These are phyloP conservation scores for Popillia japonica DNA, from an alignment of 1,140 invertebrate species.

Conservation along the genomic window DNA sequence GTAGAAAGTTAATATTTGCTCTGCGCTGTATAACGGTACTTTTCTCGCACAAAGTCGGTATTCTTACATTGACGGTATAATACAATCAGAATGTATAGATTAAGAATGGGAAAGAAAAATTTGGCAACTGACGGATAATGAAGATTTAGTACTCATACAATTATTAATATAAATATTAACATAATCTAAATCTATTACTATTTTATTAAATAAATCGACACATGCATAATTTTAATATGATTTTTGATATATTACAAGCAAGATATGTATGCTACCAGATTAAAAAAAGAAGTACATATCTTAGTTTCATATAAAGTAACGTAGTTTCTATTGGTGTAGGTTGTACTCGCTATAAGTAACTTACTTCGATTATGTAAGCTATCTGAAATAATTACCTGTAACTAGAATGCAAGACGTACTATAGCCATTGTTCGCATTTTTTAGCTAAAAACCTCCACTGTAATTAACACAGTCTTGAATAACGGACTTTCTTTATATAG, in stretches of 20 bases:
- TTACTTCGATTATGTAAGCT: not conserved
- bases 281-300: not conserved
- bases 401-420: not conserved
- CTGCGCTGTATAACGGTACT: slow-evolving; percentile 1
- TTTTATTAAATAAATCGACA: not conserved
- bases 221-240: too few species aligned
- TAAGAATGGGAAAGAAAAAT: not conserved
- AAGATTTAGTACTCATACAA: too few species aligned
- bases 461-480: slow-evolving; percentile 37
- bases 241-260: too few species aligned
- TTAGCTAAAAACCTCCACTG: slow-evolving; percentile 22
- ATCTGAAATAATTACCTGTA: slow-evolving; percentile 7
- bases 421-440: slow-evolving; percentile 32
- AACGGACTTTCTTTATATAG: slow-evolving; percentile 38
- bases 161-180: too few species aligned
- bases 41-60: not conserved
- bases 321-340: too few species aligned
- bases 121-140: too few species aligned
- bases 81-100: not conserved
- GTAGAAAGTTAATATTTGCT: slow-evolving; percentile 7
- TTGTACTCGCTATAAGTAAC: too few species aligned
- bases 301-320: too few species aligned
- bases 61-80: not conserved
- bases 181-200: too few species aligned
- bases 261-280: not conserved